Evolutionary conservation across 1,140 invertebrate genomes (phyloP).

Genomic region (Bombus waltoni): DNA sequence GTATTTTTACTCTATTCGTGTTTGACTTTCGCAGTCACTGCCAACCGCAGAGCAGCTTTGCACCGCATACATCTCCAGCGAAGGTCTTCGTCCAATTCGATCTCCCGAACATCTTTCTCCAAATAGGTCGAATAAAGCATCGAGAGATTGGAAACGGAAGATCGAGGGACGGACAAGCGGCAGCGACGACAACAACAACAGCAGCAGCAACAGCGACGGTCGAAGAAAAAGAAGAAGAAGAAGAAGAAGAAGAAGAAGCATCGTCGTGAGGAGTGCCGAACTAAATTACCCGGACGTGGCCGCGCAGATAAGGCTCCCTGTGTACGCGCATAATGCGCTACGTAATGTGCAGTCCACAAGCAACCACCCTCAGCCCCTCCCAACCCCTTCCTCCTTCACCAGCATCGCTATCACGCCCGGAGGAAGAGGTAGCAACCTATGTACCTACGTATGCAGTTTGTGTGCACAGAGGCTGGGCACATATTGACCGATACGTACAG

Average conservation of each 20-base stretch:
- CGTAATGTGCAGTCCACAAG: constrained; percentile 70
- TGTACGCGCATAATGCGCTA: constrained; percentile 73
- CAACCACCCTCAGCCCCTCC: constrained; percentile 53
- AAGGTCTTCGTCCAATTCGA: not conserved
- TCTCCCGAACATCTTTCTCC: not conserved
- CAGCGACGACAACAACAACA: not conserved
- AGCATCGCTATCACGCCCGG: constrained; percentile 58
- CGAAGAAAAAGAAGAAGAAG: not conserved
- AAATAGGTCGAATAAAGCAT: not conserved
- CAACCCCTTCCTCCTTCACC: not conserved
- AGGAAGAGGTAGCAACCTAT: constrained; percentile 68
- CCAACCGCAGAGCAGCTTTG: too few relatives aligned
- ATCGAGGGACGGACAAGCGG: constrained; percentile 34
- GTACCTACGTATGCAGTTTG: constrained; percentile 73
- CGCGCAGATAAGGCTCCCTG: constrained; percentile 72
- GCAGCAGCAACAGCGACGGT: not conserved
- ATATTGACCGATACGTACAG: constrained; percentile 79
- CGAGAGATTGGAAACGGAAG: not conserved
- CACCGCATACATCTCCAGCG: too few relatives aligned
- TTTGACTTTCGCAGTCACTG: too few relatives aligned
- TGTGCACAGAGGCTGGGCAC: constrained; percentile 77
- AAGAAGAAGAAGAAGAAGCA: constrained; percentile 39
- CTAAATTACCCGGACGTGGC: constrained; percentile 74
- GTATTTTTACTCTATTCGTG: too few relatives aligned
- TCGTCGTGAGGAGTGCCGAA: constrained; percentile 63